Evolutionary conservation across 2,797 vertebrate genomes (phyloP).

Genomic region (Apogon hyalosoma): DNA sequence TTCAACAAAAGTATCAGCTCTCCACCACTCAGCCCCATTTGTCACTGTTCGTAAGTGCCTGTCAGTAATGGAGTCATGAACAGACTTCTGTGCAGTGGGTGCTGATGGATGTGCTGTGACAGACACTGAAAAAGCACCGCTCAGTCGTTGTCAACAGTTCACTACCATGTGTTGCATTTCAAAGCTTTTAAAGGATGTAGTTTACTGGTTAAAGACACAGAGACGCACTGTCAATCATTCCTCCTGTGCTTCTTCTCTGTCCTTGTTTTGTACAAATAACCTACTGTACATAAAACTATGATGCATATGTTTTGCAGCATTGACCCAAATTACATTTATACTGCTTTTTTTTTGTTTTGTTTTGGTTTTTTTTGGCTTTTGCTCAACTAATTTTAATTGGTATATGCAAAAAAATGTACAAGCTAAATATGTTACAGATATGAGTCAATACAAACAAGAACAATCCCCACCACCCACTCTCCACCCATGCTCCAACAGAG

Average conservation of each 20-base stretch:
- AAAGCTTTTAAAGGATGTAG: constrained; percentile 4
- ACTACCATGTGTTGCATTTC: constrained; percentile 22
- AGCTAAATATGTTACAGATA: too few relatives aligned
- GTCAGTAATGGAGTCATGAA: constrained; percentile 15
- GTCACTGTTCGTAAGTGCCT: constrained; percentile 16
- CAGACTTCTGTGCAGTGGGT: constrained; percentile 7
- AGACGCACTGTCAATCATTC: constrained; percentile 10
- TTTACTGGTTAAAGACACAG: constrained; percentile 5
- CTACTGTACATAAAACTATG: too few relatives aligned
- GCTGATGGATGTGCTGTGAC: constrained; percentile 39
- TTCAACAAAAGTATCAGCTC: constrained; percentile 25
- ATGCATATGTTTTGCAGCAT: too few relatives aligned
- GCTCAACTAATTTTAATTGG: too few relatives aligned
- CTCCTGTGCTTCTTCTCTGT: not conserved
- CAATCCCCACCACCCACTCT: too few relatives aligned
- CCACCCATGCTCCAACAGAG: too few relatives aligned
- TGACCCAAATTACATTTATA: too few relatives aligned
- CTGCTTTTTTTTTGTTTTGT: too few relatives aligned
- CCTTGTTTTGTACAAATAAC: not conserved
- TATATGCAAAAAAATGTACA: too few relatives aligned
- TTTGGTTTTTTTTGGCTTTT: too few relatives aligned
- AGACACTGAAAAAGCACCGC: constrained; percentile 20
- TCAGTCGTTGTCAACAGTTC: constrained; percentile 13
- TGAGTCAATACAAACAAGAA: too few relatives aligned
- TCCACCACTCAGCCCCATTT: not conserved